These are phyloP conservation scores for Drosophila tripunctata DNA, from an alignment of 2,888 invertebrate genomes.

Conservation along the genomic window DNA sequence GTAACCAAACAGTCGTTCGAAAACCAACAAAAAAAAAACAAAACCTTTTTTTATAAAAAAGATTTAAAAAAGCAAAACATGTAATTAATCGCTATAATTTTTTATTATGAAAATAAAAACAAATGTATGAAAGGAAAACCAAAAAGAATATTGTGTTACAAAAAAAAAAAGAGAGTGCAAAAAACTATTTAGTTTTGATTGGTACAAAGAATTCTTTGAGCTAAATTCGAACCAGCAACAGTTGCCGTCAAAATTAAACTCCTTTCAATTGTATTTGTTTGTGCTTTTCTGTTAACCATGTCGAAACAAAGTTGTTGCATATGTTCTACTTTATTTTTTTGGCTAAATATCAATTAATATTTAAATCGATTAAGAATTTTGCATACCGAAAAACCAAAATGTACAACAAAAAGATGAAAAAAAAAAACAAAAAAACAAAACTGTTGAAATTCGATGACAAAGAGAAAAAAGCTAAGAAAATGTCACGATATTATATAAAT, in stretches of 20 bases:
- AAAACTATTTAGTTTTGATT: slow-evolving; percentile 27
- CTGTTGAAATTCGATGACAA: slow-evolving; percentile 41
- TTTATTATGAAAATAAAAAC: slow-evolving; percentile 75
- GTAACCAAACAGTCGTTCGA: slow-evolving; percentile 70
- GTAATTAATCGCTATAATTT: slow-evolving; percentile 72
- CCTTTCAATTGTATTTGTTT: too few species aligned
- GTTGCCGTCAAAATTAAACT: slow-evolving; percentile 24
- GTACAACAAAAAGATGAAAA: slow-evolving; percentile 55
- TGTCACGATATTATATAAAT: slow-evolving; percentile 2
- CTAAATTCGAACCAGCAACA: slow-evolving; percentile 2
- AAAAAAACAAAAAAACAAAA: too few species aligned
- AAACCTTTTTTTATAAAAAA: slow-evolving; percentile 77
- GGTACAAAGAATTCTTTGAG: not conserved
- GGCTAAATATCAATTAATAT: slow-evolving; percentile 31
- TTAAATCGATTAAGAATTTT: slow-evolving; percentile 41
- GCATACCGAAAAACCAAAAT: slow-evolving; percentile 62
- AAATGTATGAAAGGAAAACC: slow-evolving; percentile 59
- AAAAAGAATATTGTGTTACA: slow-evolving; percentile 54
- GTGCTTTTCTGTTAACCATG: slow-evolving; percentile 45
- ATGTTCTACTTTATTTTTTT: slow-evolving; percentile 24
- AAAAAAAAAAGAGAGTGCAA: slow-evolving; percentile 14
- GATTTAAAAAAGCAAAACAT: slow-evolving; percentile 59
- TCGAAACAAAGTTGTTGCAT: slow-evolving; percentile 35
- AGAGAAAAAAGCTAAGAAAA: slow-evolving; percentile 1
- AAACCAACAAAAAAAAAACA: slow-evolving; percentile 47